Evolutionary conservation across 2,797 vertebrate genomes (phyloP).

Genomic region (Pangasius macronema): DNA sequence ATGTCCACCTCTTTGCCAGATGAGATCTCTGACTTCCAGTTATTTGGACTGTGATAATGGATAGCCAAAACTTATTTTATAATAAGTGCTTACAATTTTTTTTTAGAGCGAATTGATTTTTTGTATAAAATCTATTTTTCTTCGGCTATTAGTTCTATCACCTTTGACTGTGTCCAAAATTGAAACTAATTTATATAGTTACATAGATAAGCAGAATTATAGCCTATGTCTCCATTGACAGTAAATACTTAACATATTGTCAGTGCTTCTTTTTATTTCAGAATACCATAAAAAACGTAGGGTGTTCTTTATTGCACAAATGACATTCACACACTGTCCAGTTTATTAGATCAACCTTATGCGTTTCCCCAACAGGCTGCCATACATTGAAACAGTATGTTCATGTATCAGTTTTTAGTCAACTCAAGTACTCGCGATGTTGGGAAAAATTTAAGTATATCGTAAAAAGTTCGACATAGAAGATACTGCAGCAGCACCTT

Average conservation of each 20-base stretch:
- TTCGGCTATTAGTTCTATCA: not conserved
- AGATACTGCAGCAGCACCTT: not conserved
- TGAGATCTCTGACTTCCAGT: conserved; percentile 33
- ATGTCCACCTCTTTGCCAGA: conserved; percentile 33
- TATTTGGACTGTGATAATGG: not conserved
- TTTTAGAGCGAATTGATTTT: not conserved
- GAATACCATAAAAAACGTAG: not conserved
- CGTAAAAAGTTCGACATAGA: no score
- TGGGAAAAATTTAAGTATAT: not conserved
- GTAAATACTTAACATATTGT: not conserved
- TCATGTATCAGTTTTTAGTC: not conserved
- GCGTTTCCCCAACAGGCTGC: not conserved
- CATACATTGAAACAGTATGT: not conserved
- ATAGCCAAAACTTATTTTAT: not conserved
- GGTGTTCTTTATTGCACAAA: not conserved
- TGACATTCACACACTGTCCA: not conserved
- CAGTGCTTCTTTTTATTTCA: not conserved
- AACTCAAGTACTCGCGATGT: not conserved
- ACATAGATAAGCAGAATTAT: not conserved
- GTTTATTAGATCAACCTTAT: not conserved
- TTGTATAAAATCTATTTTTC: not conserved
- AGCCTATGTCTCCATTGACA: not conserved
- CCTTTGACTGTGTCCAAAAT: not conserved
- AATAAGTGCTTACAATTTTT: not conserved
- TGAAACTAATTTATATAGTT: not conserved